Conservation (phyloP, 2,888 invertebrate genomes). For the Cylloceria caligata region DNA sequence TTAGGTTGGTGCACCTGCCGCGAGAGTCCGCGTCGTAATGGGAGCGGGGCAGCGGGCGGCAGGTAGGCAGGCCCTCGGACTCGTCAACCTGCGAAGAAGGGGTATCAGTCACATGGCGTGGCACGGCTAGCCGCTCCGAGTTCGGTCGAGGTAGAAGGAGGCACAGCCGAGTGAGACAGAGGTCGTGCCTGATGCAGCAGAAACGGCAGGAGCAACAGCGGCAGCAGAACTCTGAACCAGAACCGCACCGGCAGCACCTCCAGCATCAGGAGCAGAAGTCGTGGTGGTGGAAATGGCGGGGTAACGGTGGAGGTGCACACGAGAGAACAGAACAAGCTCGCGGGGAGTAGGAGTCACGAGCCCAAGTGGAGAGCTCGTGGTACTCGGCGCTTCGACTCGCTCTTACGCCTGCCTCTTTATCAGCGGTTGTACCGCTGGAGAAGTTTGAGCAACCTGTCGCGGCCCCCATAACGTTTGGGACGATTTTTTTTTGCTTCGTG, state of each 20-base stretch:
- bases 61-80: constrained; percentile 84
- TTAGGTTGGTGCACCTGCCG: constrained; percentile 84
- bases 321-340: constrained; percentile 60
- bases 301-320: constrained; percentile 64
- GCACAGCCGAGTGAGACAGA: constrained; percentile 62
- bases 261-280: constrained; percentile 58
- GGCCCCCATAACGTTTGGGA: constrained; percentile 59
- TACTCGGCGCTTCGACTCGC: constrained; percentile 64
- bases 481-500: constrained; percentile 25
- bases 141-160: constrained; percentile 67
- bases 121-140: constrained; percentile 71
- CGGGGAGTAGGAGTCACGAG: constrained; percentile 67
- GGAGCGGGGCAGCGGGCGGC: constrained; percentile 84
- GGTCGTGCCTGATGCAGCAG: constrained; percentile 64
- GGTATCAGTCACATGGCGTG: constrained; percentile 84
- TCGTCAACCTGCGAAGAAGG: constrained; percentile 82
- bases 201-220: constrained; percentile 59
- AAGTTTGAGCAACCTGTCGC: constrained; percentile 62
- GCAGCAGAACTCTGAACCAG: constrained; percentile 44
- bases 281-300: constrained; percentile 73
- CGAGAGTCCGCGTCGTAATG: constrained; percentile 85
- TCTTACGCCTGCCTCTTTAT: constrained; percentile 67
- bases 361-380: constrained; percentile 60
- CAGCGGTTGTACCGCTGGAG: constrained; percentile 47
- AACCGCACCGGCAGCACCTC: constrained; percentile 66